A percentile compares a stretch with the other conserved stretches of the same genome.
phyloP scores from a whole-genome alignment of 2,113 vertebrate species.

The Melanostigma gelatinosum region DNA sequence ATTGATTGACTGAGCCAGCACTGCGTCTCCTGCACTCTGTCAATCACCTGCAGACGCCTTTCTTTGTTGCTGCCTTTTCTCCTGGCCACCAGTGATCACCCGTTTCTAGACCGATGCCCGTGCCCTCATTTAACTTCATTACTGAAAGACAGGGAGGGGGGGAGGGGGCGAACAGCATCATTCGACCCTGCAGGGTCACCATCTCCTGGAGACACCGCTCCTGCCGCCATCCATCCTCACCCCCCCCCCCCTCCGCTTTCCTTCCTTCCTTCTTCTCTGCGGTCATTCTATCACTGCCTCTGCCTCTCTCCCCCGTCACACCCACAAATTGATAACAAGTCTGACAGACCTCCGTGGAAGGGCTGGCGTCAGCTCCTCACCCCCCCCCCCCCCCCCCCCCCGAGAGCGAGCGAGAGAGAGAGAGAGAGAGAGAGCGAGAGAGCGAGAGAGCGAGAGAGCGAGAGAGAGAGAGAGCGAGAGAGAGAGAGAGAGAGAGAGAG shows the following conservation, averaged over 20 bases:
- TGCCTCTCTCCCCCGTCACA: conserved; percentile 1
- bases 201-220: conserved; percentile 64
- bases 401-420: conserved; percentile 35
- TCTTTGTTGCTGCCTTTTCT: conserved; percentile 61
- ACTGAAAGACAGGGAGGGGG: conserved; percentile 65
- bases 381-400: conserved; percentile 24
- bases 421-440: conserved; percentile 14
- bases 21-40: conserved; percentile 61
- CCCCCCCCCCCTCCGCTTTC: neutral
- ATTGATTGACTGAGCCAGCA: conserved; percentile 80
- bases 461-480: conserved; percentile 28
- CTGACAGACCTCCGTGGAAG: conserved; percentile 73
- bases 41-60: conserved; percentile 64
- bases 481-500: conserved; percentile 25
- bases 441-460: conserved; percentile 26
- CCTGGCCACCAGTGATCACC: conserved; percentile 61
- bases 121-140: conserved; percentile 84
- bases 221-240: conserved; percentile 45
- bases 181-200: conserved; percentile 60
- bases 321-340: conserved; percentile 73
- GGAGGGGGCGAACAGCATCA: conserved; percentile 63
- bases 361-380: conserved; percentile 61
- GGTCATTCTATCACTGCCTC: conserved; percentile 68
- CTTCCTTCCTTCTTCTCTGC: conserved; percentile 38
- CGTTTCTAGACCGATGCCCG: conserved; percentile 28